These are phyloP conservation scores for Dinocampus coccinellae DNA, from an alignment of 2,888 invertebrate genomes.

Conservation along the genomic window DNA sequence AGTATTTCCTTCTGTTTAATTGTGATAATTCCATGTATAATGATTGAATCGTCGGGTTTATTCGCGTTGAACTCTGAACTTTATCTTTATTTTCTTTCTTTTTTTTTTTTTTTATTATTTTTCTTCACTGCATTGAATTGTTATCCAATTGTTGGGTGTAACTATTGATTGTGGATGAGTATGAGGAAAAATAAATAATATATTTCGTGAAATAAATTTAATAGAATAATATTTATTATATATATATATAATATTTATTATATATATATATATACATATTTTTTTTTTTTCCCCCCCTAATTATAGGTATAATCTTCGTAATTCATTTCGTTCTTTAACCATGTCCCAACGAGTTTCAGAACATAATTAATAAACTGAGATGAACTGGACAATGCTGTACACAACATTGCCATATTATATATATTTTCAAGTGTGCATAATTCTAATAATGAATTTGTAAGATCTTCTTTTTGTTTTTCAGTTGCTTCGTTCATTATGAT, in stretches of 20 bases:
- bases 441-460: conserved; percentile 34
- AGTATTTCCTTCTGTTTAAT: neutral
- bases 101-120: neutral
- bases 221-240: neutral
- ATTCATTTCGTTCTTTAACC: no score
- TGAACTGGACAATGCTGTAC: conserved; percentile 17
- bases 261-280: no score
- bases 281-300: no score
- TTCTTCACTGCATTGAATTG: no score
- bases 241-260: conserved; percentile 23
- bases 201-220: neutral
- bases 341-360: no score
- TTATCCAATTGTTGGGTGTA: neutral
- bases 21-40: neutral
- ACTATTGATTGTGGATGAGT: neutral
- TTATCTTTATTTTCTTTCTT: neutral
- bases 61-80: neutral
- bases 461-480: conserved; percentile 37
- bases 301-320: no score
- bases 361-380: no score
- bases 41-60: neutral
- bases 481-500: conserved; percentile 39
- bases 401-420: conserved; percentile 29
- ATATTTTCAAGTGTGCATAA: conserved; percentile 40
- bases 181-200: neutral